phyloP scores from a whole-genome alignment of 2,888 invertebrate species.

The Serrognathus titanus region DNA sequence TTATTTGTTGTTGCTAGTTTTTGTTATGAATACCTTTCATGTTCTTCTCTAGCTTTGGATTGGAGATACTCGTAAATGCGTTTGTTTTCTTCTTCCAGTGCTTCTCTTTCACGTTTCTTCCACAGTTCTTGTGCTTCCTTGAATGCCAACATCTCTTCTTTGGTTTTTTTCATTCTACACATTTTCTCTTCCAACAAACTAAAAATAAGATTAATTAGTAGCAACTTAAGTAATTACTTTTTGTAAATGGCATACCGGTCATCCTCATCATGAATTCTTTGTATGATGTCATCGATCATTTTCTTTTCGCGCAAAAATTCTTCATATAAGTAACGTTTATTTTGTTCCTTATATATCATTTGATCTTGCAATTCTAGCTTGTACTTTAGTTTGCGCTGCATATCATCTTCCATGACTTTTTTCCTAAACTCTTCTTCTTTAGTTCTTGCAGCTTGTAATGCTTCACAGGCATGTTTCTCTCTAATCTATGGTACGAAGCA shows the following conservation, averaged over 20 bases:
- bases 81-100: constrained; percentile 50
- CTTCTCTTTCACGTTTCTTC: constrained; percentile 49
- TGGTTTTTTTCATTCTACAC: constrained; percentile 50
- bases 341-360: constrained; percentile 53
- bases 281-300: constrained; percentile 59
- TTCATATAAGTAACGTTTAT: constrained; percentile 55
- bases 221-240: neutral
- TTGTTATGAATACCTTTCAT: constrained; percentile 36
- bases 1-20: neutral
- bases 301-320: constrained; percentile 61
- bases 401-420: constrained; percentile 41
- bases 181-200: constrained; percentile 55
- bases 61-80: constrained; percentile 44
- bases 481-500: constrained; percentile 29
- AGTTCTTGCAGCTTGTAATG: constrained; percentile 44
- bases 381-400: constrained; percentile 48
- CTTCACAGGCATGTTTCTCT: constrained; percentile 44
- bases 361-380: constrained; percentile 57
- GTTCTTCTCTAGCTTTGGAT: constrained; percentile 45
- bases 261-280: constrained; percentile 61
- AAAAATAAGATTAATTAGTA: constrained; percentile 15
- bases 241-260: constrained; percentile 41
- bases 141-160: constrained; percentile 55
- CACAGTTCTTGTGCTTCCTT: constrained; percentile 52
- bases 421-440: constrained; percentile 48